phyloP scores from a whole-genome alignment of 2,113 vertebrate genomes.

The Clarias magur region DNA sequence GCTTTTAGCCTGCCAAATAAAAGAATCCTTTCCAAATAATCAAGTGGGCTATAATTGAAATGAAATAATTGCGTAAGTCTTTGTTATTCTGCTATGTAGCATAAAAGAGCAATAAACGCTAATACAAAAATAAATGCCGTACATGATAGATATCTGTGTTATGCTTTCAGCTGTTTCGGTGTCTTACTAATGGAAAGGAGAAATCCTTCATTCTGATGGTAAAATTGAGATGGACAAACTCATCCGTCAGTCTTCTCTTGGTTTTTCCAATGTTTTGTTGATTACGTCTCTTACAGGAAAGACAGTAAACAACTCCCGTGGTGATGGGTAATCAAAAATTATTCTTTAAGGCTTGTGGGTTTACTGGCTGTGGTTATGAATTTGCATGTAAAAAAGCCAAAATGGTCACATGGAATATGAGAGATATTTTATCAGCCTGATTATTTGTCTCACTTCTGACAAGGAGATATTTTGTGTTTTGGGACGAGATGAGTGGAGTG shows the following conservation, averaged over 20 bases:
- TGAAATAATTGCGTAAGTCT: neutral
- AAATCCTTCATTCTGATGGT: neutral
- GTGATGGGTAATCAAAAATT: neutral
- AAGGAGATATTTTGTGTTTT: neutral
- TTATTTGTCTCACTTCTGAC: neutral
- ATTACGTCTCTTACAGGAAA: neutral
- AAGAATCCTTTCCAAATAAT: neutral
- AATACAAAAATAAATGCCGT: no score
- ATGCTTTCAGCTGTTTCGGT: neutral
- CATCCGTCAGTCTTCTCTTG: neutral
- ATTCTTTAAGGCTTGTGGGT: neutral
- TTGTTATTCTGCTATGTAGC: neutral
- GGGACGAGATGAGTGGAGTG: neutral
- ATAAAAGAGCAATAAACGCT: neutral
- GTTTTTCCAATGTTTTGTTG: neutral
- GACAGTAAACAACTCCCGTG: neutral
- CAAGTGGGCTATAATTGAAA: neutral
- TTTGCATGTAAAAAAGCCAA: neutral
- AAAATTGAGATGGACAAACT: neutral
- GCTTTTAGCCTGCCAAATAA: neutral
- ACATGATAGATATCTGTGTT: neutral
- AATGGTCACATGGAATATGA: neutral
- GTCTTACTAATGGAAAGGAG: neutral
- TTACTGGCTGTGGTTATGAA: neutral
- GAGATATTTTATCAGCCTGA: no score